phyloP scores from a whole-genome alignment of 2,113 vertebrate genomes.

The Python bivittatus region DNA sequence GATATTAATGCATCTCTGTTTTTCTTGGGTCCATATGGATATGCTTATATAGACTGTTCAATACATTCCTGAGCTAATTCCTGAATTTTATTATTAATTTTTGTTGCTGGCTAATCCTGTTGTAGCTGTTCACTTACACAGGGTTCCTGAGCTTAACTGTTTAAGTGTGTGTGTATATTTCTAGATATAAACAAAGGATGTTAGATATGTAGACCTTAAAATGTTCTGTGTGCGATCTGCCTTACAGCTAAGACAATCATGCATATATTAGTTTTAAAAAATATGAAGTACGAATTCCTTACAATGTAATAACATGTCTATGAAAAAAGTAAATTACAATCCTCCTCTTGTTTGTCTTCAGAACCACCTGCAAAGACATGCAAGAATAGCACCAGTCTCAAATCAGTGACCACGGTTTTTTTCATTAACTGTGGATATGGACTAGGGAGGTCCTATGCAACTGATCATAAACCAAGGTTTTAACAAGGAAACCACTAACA shows the following conservation, averaged over 20 bases:
- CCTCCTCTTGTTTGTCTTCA: neutral
- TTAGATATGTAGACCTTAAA: neutral
- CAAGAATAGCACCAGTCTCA: neutral
- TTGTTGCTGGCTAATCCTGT: neutral
- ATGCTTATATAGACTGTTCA: neutral
- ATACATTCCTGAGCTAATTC: neutral
- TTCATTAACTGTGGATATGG: neutral
- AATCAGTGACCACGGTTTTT: neutral
- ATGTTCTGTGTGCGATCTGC: neutral
- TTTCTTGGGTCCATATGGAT: neutral
- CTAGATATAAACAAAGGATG: neutral
- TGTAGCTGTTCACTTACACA: neutral
- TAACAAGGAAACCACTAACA: too few relatives aligned
- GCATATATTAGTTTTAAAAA: neutral
- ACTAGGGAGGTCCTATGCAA: neutral
- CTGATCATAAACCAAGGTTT: too few relatives aligned
- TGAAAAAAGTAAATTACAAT: neutral
- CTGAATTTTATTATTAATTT: neutral
- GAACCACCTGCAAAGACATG: neutral
- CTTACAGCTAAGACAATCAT: neutral
- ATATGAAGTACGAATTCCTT: neutral
- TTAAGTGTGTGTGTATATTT: neutral
- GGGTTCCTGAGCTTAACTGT: neutral
- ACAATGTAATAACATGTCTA: neutral
- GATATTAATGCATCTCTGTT: neutral